Evolutionary conservation across 2,888 invertebrate genomes (phyloP), one percentile per base, ranked within the genome.

Genomic region (Volucella inflata): DNA sequence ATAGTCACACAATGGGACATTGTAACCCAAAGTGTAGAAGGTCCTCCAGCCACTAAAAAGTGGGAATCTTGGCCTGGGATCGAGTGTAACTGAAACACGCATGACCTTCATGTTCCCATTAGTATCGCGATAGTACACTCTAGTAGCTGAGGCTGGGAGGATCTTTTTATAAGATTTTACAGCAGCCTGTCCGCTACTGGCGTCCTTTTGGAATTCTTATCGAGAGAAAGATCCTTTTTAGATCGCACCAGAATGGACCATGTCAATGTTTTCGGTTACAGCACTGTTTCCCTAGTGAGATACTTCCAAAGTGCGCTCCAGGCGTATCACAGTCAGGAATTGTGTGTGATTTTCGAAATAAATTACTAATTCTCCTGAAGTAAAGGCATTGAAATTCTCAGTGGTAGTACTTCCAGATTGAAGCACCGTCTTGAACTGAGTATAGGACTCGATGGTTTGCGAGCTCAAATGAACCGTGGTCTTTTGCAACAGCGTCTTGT

Each of bases 261-360:
- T 94, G 91, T 98, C 97, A 88, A 99, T 95, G 8, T 96, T 95
- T 91, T 99, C 99, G 91, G 99, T 98, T 0, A 99, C 94, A 21
- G 99, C 99, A 89, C 99, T 97, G 90, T 99, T 99, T 8, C 99
- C 99, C 99, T 99, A 99, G 91, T 99, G 99, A 0, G 99, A 99
- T 2, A 99, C 95, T 93, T 99, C 99, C 89, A 99, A 96, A 0
- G 95, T 93, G 62, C 99, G 94, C 88, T 97, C 96, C 88, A 99
- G 92, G 57, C 94, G 94, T 0, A 96, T 97, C 0, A 99, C 97
- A n/a, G 97, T 97, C 88, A 99, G 93, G 92, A 99, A 99, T 40
- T 99, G 98, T 50, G 96, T 94, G 91, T 98, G 98, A 92, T 99
- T 99, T 92, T 99, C 99, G 91, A 96, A 99, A 92, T 99, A 99